Percentiles rank a stretch among this genome's conserved stretches.
phyloP scores from a whole-genome alignment of 2,797 vertebrate genomes.

The Neomorphus geoffroyi region DNA sequence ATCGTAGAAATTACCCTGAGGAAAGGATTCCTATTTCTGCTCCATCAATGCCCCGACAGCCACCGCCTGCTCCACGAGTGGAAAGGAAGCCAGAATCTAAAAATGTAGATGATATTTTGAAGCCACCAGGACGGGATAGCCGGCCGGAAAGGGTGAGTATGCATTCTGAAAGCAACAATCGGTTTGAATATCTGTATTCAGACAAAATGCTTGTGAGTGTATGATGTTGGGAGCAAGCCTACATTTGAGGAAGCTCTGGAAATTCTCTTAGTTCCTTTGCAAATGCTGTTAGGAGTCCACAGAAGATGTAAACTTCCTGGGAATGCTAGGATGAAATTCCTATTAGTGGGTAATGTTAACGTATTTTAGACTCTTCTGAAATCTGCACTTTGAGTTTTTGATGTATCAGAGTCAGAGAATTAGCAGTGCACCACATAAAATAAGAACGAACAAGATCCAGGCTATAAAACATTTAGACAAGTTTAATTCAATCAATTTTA shows the following conservation, averaged over 20 bases:
- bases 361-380: not conserved
- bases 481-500: not conserved
- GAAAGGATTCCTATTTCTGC: constrained; percentile 86
- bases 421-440: not conserved
- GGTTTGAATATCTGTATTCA: not conserved
- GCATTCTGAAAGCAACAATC: not conserved
- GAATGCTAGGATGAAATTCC: not conserved
- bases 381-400: not conserved
- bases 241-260: not conserved
- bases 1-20: constrained; percentile 89
- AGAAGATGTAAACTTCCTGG: not conserved
- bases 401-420: not conserved
- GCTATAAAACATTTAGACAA: not conserved
- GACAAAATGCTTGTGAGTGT: not conserved
- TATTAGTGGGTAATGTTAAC: not conserved
- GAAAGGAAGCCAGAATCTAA: constrained; percentile 98
- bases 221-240: not conserved
- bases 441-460: not conserved
- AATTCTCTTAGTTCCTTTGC: not conserved
- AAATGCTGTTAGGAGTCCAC: not conserved
- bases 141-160: constrained; percentile 91
- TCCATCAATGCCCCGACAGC: constrained; percentile 78
- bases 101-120: constrained; percentile 97
- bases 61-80: constrained; percentile 83
- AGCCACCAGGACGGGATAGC: constrained; percentile 89